These are phyloP conservation scores for Neoascia interrupta DNA, from an alignment of 2,888 invertebrate species.

Conservation along the genomic window DNA sequence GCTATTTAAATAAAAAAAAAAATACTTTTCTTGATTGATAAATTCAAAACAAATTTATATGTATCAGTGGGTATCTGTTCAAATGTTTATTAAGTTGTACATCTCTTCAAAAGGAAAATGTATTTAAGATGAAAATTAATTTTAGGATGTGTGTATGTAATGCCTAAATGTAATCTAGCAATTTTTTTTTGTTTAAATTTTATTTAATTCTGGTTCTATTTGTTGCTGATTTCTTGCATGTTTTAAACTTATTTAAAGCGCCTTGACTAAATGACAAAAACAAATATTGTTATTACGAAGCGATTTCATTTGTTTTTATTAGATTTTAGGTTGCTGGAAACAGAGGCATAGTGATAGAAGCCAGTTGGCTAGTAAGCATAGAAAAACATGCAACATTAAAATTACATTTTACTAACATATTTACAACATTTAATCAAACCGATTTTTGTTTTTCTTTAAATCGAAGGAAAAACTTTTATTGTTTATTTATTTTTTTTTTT, in stretches of 20 bases:
- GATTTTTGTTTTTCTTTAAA: too few species aligned
- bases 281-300: constrained; percentile 40
- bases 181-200: constrained; percentile 9
- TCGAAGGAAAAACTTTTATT: too few species aligned
- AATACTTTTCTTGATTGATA: constrained; percentile 37
- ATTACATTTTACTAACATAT: constrained; percentile 24
- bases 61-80: constrained; percentile 32
- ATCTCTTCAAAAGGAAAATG: constrained; percentile 35
- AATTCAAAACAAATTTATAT: constrained; percentile 37
- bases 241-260: constrained; percentile 47
- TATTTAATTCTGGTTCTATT: constrained; percentile 1
- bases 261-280: constrained; percentile 49
- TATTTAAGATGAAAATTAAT: constrained; percentile 30
- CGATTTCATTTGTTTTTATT: too few species aligned
- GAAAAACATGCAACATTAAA: constrained; percentile 13
- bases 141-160: constrained; percentile 31
- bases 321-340: constrained; percentile 13
- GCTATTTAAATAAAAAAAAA: constrained; percentile 29
- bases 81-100: constrained; percentile 27
- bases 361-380: constrained; percentile 5
- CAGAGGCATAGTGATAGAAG: constrained; percentile 28
- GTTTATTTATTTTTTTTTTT: too few species aligned
- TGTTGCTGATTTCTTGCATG: constrained; percentile 16
- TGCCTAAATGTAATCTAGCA: constrained; percentile 46
- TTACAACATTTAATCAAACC: constrained; percentile 38